A percentile compares a stretch with the other conserved stretches of the same genome.
These are phyloP conservation scores for Noctilio leporinus DNA, from an alignment of 2,113 vertebrate species.

Conservation along the genomic window DNA sequence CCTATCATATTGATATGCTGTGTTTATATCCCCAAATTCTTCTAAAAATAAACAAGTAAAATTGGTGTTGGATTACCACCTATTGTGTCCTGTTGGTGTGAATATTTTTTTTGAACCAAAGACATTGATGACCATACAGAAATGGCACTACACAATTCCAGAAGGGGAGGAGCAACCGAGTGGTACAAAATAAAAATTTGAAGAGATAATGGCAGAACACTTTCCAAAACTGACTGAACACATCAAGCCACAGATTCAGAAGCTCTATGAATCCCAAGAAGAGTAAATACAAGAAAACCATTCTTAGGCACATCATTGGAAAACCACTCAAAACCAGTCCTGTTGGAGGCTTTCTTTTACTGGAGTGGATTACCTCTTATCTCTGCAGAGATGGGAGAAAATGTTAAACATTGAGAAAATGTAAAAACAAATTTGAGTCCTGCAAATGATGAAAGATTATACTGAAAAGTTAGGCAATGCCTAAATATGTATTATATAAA, in stretches of 20 bases:
- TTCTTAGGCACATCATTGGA: not conserved
- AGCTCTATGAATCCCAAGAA: not conserved
- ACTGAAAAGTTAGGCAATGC: not conserved
- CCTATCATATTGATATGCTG: not conserved
- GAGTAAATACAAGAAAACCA: not conserved
- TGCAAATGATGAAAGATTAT: not conserved
- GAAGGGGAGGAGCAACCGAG: not conserved
- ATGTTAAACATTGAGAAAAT: not conserved
- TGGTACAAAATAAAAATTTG: not conserved
- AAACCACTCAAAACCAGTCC: not conserved
- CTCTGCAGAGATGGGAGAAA: not conserved
- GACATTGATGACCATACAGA: not conserved
- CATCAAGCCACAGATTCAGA: not conserved
- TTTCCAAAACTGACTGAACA: not conserved
- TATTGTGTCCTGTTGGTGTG: not conserved
- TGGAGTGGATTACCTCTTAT: not conserved
- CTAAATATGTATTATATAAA: not conserved
- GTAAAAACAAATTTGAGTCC: not conserved
- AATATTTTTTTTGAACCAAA: not conserved
- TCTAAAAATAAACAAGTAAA: not conserved
- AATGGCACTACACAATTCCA: not conserved
- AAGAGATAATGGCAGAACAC: not conserved
- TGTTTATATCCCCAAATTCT: not conserved
- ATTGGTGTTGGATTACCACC: not conserved
- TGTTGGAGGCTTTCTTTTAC: not conserved